Conservation (phyloP, 2,888 invertebrate species). For the Philonicus albiceps region DNA sequence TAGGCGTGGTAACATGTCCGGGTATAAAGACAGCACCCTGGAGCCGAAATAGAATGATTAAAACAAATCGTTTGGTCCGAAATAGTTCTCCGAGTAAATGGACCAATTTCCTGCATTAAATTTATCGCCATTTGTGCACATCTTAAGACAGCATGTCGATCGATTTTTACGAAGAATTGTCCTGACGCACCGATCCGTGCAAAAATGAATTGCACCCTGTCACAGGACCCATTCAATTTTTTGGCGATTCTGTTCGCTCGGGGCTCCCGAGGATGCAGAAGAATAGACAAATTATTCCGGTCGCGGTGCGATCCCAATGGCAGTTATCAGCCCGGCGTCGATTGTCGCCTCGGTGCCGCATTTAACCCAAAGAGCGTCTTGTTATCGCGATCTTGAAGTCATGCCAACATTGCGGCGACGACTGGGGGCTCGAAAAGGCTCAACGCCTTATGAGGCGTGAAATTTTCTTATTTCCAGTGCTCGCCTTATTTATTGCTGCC, state of each 20-base stretch:
- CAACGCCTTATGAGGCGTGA: not conserved
- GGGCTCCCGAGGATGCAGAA: not conserved
- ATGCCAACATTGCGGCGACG: not conserved
- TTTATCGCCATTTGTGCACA: not conserved
- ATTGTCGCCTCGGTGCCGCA: not conserved
- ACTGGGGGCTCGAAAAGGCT: not conserved
- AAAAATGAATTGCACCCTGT: not conserved
- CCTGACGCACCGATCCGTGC: not conserved
- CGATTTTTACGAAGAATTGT: not conserved
- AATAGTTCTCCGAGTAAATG: not conserved
- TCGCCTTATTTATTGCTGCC: not conserved
- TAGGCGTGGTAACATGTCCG: not conserved
- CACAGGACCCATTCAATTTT: not conserved
- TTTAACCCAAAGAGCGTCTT: not conserved
- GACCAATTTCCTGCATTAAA: not conserved
- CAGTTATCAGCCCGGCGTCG: not conserved
- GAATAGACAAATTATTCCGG: not conserved
- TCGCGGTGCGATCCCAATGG: not conserved
- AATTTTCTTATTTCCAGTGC: constrained; percentile 4
- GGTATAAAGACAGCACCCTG: not conserved
- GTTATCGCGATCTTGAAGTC: not conserved
- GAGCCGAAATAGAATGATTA: not conserved
- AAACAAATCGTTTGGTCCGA: not conserved
- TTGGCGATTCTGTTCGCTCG: not conserved
- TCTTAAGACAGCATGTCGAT: not conserved